These are phyloP conservation scores for Melanargia galathea DNA, from an alignment of 2,888 invertebrate species.

Conservation along the genomic window DNA sequence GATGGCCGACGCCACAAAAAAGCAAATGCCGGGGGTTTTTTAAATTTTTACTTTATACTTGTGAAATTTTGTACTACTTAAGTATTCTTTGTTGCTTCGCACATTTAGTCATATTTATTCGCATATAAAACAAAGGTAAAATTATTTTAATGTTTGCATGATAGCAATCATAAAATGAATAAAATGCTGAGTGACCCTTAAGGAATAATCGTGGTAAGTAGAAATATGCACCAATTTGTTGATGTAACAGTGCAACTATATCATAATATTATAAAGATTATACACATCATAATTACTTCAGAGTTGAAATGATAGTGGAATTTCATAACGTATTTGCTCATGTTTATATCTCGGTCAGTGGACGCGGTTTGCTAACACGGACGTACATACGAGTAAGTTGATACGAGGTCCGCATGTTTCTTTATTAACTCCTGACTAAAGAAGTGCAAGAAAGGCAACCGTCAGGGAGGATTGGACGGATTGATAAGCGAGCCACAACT, in stretches of 20 bases:
- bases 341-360: slow-evolving; percentile 37
- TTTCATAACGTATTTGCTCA: slow-evolving; percentile 30
- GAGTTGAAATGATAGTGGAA: slow-evolving; percentile 21
- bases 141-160: not conserved
- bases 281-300: slow-evolving; percentile 23
- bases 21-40: too few relatives aligned
- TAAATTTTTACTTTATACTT: too few relatives aligned
- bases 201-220: not conserved
- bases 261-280: slow-evolving; percentile 16
- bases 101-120: too few relatives aligned
- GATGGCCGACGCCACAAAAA: too few relatives aligned
- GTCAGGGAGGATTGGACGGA: too few relatives aligned
- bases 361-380: slow-evolving; percentile 35
- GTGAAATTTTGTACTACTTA: too few relatives aligned
- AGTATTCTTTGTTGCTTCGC: too few relatives aligned
- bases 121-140: too few relatives aligned
- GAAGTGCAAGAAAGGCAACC: too few relatives aligned
- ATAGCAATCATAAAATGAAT: too few relatives aligned
- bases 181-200: not conserved
- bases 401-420: slow-evolving; percentile 1
- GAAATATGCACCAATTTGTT: slow-evolving; percentile 1
- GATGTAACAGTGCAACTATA: slow-evolving; percentile 4
- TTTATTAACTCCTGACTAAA: too few relatives aligned
- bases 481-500: too few relatives aligned
- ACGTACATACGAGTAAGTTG: slow-evolving; percentile 25